Conservation (phyloP, 2,797 vertebrate genomes). For the Margarornis squamiger region DNA sequence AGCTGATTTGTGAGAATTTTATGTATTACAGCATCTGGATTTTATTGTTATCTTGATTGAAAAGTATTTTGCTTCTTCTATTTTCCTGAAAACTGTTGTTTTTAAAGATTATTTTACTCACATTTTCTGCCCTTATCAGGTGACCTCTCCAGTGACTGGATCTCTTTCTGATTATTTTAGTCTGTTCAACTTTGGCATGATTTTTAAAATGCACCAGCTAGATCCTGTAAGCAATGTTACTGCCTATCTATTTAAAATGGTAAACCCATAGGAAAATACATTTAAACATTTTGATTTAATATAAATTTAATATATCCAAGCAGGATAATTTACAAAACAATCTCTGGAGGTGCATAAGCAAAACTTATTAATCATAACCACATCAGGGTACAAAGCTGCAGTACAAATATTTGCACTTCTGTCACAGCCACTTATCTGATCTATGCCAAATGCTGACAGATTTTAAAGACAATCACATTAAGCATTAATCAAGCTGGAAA, state of each 20-base stretch:
- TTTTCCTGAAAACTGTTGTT: not conserved
- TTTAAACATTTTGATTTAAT: constrained; percentile 56
- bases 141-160: not conserved
- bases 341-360: constrained; percentile 70
- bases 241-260: constrained; percentile 43
- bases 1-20: not conserved
- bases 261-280: constrained; percentile 30
- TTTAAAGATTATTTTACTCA: constrained; percentile 2
- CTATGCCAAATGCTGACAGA: constrained; percentile 70
- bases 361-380: constrained; percentile 72
- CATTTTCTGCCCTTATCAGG: not conserved
- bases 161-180: constrained; percentile 1
- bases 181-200: not conserved
- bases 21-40: not conserved
- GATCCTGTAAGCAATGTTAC: constrained; percentile 13
- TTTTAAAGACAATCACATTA: constrained; percentile 78
- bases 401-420: constrained; percentile 77
- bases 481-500: constrained; percentile 78
- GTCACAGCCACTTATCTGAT: constrained; percentile 62
- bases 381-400: constrained; percentile 47
- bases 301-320: constrained; percentile 13
- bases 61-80: not conserved
- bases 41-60: not conserved
- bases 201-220: constrained; percentile 22
- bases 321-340: constrained; percentile 69